These are phyloP conservation scores for Cacatua alba DNA, from an alignment of 2,113 vertebrate species.

Conservation along the genomic window DNA sequence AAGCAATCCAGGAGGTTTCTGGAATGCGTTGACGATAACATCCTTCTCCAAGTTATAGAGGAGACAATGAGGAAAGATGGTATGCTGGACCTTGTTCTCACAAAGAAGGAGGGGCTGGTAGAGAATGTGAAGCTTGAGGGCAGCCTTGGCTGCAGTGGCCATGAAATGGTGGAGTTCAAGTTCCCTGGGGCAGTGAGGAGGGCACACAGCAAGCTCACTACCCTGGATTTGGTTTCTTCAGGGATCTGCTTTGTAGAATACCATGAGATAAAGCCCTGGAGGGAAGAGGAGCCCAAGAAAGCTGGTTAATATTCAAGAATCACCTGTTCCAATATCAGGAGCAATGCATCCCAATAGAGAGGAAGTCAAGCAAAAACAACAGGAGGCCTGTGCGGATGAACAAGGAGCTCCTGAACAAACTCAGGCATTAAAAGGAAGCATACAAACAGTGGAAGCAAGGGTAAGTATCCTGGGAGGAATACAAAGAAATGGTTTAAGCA, in stretches of 20 bases:
- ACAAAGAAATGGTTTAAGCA: not conserved
- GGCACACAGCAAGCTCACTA: not conserved
- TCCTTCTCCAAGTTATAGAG: not conserved
- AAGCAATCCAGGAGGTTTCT: not conserved
- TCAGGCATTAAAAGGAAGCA: not conserved
- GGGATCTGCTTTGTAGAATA: not conserved
- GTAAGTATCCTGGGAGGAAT: not conserved
- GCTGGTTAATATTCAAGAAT: not conserved
- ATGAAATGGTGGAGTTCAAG: not conserved
- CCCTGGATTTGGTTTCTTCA: not conserved
- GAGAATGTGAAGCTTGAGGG: not conserved
- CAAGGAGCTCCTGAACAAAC: not conserved
- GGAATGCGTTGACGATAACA: not conserved
- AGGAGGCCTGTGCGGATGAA: not conserved
- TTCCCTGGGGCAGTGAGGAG: not conserved
- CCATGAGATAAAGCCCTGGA: not conserved
- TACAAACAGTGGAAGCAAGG: not conserved
- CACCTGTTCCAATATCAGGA: not conserved
- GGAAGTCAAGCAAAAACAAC: not conserved
- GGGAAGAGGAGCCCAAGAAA: not conserved
- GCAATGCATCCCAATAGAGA: not conserved
- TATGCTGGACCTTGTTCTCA: not conserved
- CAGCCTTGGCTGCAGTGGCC: not conserved
- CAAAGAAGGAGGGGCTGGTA: not conserved
- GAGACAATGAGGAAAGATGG: not conserved